Conservation (phyloP, 1,140 invertebrate genomes). For the Nymphalis io region DNA sequence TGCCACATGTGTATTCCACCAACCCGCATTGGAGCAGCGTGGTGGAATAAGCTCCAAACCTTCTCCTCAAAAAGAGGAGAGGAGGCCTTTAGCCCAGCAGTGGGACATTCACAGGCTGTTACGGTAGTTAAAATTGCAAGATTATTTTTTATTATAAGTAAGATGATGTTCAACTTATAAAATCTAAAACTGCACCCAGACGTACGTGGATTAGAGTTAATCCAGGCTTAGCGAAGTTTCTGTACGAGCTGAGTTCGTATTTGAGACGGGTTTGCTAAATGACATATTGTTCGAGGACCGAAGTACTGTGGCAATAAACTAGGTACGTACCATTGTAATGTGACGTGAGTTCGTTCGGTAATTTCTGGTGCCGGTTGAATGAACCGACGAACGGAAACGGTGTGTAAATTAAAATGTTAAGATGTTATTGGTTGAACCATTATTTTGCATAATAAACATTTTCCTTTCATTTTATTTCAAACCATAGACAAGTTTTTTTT, state of each 20-base stretch:
- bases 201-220: not conserved
- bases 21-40: too few species aligned
- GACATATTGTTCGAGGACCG: conserved; percentile 27
- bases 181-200: not conserved
- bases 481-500: too few species aligned
- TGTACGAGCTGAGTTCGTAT: conserved; percentile 30
- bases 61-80: too few species aligned
- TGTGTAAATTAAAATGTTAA: conserved; percentile 38
- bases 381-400: conserved; percentile 37
- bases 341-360: conserved; percentile 35
- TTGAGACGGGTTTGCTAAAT: conserved; percentile 30
- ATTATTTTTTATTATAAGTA: too few species aligned
- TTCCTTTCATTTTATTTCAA: not conserved
- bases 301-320: conserved; percentile 21
- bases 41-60: too few species aligned
- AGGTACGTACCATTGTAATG: conserved; percentile 25
- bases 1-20: too few species aligned
- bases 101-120: too few species aligned
- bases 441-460: conserved; percentile 16
- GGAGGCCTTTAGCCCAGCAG: too few species aligned
- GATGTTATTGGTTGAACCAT: conserved; percentile 29
- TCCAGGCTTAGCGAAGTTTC: conserved; percentile 7
- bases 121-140: too few species aligned
- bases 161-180: not conserved
- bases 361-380: conserved; percentile 39